Percentiles rank a stretch among this genome's conserved stretches.
Evolutionary conservation across 2,113 vertebrate genomes (phyloP).

Genomic region (Danionella cerebrum): DNA sequence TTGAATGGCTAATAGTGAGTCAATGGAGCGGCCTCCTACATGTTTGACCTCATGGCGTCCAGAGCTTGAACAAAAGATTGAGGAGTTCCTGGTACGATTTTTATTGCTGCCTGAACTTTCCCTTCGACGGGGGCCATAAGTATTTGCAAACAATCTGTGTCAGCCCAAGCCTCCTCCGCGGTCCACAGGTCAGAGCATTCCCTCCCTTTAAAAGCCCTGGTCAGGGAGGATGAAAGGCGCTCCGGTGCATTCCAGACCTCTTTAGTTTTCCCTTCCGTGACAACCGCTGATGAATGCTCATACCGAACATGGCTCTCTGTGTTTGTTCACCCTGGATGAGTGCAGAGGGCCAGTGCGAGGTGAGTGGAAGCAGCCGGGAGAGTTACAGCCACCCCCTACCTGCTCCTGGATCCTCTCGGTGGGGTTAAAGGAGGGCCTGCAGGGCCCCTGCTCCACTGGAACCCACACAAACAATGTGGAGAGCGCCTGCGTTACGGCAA

Average conservation of each 20-base stretch:
- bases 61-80: too few species aligned
- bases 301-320: conserved; percentile 26
- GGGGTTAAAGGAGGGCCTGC: background rate
- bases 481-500: background rate
- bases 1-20: too few species aligned
- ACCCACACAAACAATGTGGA: background rate
- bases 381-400: conserved; percentile 10
- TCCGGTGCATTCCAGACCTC: conserved; percentile 40
- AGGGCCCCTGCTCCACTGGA: conserved; percentile 1
- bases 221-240: conserved; percentile 31
- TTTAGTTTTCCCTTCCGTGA: conserved; percentile 53
- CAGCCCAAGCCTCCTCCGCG: conserved; percentile 36
- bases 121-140: conserved; percentile 42
- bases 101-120: conserved; percentile 36
- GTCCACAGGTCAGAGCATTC: conserved; percentile 41
- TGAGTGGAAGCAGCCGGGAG: background rate
- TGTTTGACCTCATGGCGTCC: too few species aligned
- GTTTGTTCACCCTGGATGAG: conserved; percentile 37
- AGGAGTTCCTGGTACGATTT: too few species aligned
- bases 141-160: conserved; percentile 45
- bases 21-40: too few species aligned
- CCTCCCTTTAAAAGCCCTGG: conserved; percentile 40
- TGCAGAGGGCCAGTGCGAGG: background rate
- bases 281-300: conserved; percentile 46
- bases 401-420: conserved; percentile 29